phyloP scores from a whole-genome alignment of 2,113 vertebrate species.

The Alectura lathami region DNA sequence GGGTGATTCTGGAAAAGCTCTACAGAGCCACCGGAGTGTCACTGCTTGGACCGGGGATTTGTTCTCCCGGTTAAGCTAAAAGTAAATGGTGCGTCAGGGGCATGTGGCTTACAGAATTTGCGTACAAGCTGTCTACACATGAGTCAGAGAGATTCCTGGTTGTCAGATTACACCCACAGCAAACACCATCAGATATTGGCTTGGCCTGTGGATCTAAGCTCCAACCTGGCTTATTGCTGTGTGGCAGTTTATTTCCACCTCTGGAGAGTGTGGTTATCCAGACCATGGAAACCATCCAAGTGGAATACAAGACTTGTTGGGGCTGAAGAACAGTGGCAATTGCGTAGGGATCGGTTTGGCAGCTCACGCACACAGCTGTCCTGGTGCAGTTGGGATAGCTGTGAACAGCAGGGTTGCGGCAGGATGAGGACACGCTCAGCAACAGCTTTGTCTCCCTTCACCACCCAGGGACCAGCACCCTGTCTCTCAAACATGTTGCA shows the following conservation, averaged over 20 bases:
- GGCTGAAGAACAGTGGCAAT: neutral
- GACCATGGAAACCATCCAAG: neutral
- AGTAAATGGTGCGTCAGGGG: neutral
- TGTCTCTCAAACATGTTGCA: accelerated
- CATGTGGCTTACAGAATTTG: neutral
- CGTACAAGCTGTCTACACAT: accelerated
- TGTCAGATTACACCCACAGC: neutral
- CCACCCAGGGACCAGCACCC: neutral
- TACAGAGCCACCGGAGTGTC: neutral
- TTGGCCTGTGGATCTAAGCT: neutral
- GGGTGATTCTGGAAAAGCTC: neutral
- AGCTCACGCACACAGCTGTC: neutral
- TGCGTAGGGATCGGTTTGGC: neutral
- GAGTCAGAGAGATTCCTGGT: neutral
- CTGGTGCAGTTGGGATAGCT: accelerated
- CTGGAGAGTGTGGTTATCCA: accelerated
- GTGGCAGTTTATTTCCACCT: neutral
- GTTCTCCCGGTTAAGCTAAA: neutral
- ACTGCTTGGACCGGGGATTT: neutral
- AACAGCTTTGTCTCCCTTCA: neutral
- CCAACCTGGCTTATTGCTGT: neutral
- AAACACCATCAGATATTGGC: accelerated
- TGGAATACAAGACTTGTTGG: neutral
- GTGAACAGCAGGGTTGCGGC: neutral
- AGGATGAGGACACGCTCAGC: neutral